Conservation (phyloP, 1,140 invertebrate species). For the Dreissena rostriformis region DNA sequence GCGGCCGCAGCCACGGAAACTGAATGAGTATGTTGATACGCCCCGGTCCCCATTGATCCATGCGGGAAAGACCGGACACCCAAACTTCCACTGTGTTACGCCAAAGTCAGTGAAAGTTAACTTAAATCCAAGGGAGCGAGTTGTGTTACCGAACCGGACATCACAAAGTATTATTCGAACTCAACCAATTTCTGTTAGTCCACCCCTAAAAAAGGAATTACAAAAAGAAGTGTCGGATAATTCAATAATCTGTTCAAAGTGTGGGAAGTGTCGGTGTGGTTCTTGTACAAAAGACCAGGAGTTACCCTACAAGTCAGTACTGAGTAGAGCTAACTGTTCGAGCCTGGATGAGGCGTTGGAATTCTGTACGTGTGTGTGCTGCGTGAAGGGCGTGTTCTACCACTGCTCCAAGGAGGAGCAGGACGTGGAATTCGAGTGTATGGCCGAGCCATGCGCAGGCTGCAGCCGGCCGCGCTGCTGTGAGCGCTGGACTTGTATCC, state of each 20-base stretch:
- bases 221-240: slow-evolving; percentile 60
- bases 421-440: slow-evolving; percentile 84
- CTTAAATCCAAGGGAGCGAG: slow-evolving; percentile 31
- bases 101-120: slow-evolving; percentile 14
- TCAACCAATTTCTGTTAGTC: slow-evolving; percentile 68
- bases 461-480: slow-evolving; percentile 84
- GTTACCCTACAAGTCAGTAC: slow-evolving; percentile 90
- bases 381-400: slow-evolving; percentile 95
- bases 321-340: slow-evolving; percentile 92
- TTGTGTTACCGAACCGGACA: slow-evolving; percentile 36
- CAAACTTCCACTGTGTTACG: background rate
- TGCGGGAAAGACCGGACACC: slow-evolving; percentile 6
- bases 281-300: slow-evolving; percentile 92
- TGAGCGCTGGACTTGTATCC: slow-evolving; percentile 92
- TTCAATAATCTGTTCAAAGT: slow-evolving; percentile 91
- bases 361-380: slow-evolving; percentile 95
- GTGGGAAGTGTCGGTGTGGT: slow-evolving; percentile 92
- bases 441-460: slow-evolving; percentile 94
- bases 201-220: slow-evolving; percentile 71
- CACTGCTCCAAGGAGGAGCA: slow-evolving; percentile 92
- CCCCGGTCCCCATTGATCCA: slow-evolving; percentile 59
- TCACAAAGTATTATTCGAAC: slow-evolving; percentile 58
- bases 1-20: slow-evolving; percentile 70
- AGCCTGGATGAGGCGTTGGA: slow-evolving; percentile 93
- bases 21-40: slow-evolving; percentile 80